These are phyloP conservation scores for Zootermopsis nevadensis DNA, from an alignment of 2,888 invertebrate species.

Conservation along the genomic window DNA sequence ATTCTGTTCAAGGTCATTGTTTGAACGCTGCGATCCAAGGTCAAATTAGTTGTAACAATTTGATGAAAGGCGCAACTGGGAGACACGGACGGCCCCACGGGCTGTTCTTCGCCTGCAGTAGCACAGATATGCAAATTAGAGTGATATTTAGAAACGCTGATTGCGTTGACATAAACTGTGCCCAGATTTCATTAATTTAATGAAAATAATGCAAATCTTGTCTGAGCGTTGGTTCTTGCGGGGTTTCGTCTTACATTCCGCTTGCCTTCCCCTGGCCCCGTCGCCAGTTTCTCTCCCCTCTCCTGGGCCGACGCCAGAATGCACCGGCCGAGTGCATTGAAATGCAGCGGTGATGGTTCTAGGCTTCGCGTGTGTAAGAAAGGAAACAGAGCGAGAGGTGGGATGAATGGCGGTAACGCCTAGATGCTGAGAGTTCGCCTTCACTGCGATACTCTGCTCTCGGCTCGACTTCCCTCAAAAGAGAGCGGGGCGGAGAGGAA, in stretches of 20 bases:
- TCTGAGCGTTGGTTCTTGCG: neutral
- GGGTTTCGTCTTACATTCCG: neutral
- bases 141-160: no score
- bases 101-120: no score
- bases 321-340: neutral
- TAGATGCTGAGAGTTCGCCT: neutral
- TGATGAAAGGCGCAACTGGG: no score
- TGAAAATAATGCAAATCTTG: neutral
- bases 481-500: no score
- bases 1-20: no score
- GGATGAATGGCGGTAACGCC: neutral
- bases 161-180: no score
- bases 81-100: no score
- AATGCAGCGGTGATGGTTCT: neutral
- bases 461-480: constrained; percentile 10
- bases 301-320: neutral
- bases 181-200: neutral
- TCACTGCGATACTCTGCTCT: neutral
- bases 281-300: neutral
- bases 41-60: no score
- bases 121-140: no score
- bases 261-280: neutral
- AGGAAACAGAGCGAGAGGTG: neutral
- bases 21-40: no score
- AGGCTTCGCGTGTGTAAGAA: neutral